phyloP scores from a whole-genome alignment of 2,888 invertebrate genomes.

The Heteromurus nitidus region DNA sequence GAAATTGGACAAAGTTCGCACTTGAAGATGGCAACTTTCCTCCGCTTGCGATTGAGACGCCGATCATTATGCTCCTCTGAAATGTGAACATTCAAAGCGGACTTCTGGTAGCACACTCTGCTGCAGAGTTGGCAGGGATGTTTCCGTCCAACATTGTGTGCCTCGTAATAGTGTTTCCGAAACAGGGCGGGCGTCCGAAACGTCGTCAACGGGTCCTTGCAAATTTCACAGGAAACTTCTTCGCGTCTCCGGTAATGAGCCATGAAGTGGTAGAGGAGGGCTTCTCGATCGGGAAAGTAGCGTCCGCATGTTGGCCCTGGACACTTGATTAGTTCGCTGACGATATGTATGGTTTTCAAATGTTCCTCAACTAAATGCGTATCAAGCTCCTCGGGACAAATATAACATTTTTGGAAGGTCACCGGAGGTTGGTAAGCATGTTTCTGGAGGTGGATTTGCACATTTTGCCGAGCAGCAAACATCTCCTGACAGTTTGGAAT shows the following conservation, averaged over 20 bases:
- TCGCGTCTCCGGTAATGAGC: neutral
- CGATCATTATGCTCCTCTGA: neutral
- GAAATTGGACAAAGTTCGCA: no score
- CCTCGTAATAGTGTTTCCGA: neutral
- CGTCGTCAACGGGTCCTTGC: neutral
- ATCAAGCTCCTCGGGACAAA: neutral
- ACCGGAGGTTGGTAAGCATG: neutral
- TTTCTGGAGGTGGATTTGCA: neutral
- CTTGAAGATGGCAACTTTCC: neutral
- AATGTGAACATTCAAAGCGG: neutral
- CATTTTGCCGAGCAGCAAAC: neutral
- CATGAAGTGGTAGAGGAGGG: neutral
- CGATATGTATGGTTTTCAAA: no score
- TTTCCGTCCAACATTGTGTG: neutral
- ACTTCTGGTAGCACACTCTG: neutral
- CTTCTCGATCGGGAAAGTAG: neutral
- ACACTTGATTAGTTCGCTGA: neutral
- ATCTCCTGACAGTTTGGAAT: neutral
- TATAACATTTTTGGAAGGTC: neutral
- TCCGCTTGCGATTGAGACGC: neutral
- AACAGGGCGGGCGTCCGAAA: neutral
- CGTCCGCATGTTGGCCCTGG: neutral
- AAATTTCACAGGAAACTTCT: neutral
- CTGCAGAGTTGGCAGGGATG: neutral
- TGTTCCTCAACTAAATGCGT: neutral